Evolutionary conservation across 2,888 invertebrate species (phyloP).

Genomic region (Ichneumoninae sp.): DNA sequence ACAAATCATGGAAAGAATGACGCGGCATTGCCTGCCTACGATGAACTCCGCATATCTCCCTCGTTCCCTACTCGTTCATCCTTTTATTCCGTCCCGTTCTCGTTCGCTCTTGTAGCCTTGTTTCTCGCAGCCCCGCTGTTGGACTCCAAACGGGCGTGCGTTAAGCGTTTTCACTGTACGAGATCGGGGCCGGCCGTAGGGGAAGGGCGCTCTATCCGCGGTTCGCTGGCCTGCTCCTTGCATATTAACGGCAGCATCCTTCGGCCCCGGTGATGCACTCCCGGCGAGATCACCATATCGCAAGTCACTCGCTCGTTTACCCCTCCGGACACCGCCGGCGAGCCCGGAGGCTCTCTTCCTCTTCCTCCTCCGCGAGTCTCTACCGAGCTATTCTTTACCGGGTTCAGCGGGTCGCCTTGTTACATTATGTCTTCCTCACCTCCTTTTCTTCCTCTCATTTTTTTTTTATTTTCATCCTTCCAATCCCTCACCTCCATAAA

Average conservation of each 20-base stretch:
- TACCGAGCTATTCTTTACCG: slow-evolving; percentile 10
- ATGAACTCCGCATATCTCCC: slow-evolving; percentile 42
- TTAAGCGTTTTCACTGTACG: slow-evolving; percentile 2
- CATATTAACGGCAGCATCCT: slow-evolving; percentile 76
- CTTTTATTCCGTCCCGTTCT: slow-evolving; percentile 30
- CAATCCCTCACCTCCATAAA: slow-evolving; percentile 12
- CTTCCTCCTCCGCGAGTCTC: slow-evolving; percentile 64
- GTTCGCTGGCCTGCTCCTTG: slow-evolving; percentile 70
- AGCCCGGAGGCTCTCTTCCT: slow-evolving; percentile 57
- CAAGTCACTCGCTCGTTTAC: slow-evolving; percentile 78
- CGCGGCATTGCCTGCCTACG: slow-evolving; percentile 74
- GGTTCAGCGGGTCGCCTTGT: slow-evolving; percentile 42
- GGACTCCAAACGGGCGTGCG: slow-evolving; percentile 50
- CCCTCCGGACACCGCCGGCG: slow-evolving; percentile 8
- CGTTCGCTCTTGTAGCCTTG: slow-evolving; percentile 19
- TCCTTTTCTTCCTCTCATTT: background rate
- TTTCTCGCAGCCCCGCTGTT: slow-evolving; percentile 27
- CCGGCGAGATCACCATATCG: slow-evolving; percentile 78
- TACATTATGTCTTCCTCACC: slow-evolving; percentile 23
- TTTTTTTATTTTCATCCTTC: background rate
- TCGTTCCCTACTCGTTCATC: slow-evolving; percentile 22
- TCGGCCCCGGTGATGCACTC: slow-evolving; percentile 17
- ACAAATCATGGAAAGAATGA: slow-evolving; percentile 82
- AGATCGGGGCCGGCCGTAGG: background rate
- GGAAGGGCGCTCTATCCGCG: background rate